Base-by-base conservation (phyloP, 2,797 vertebrate species). In the Kryptolebias ocellatus region DNA sequence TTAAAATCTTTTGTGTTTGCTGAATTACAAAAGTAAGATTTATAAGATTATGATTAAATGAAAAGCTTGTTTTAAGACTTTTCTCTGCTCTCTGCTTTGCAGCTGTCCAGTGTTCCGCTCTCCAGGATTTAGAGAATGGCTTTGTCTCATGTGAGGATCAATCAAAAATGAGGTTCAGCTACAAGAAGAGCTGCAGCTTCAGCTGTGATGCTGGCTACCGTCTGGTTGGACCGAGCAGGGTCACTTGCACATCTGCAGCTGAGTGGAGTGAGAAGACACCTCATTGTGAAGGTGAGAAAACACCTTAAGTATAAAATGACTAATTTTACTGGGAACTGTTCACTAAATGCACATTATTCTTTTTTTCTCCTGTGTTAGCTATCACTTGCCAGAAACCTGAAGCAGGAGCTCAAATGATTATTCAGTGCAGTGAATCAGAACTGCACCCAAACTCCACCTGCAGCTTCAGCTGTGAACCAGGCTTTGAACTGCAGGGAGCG, bases 161-260 rank as follows among this genome's bases (percentile, higher is more conserved):
- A 53, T 75, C 0, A 51, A 84, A 84, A 27, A 12, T 44, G 16
- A 64, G 7, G 28, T 91, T 91, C 64, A 87, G 84, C 55, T 94
- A 92, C 34, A 86, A 58, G 31, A 91, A 88, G 37, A 83, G 46
- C 39, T 96, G 95, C 75, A 85, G 9, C 28, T 95, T 95, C 85
- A 90, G 62, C 67, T 96, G 95, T 17, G 3, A 37, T 0, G 57
- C 86, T 2, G 93, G 95, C 2, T 93, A 92, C 58, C 16, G 2
- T 0, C 46, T 95, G 69, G 76, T 81, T n/a, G 95, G 95, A 0
- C 53, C 73, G 0, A 75, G 64, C 50, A 29, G 18, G 0, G 29
- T 91, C 51, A 87, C 79, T 1, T 95, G 95, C 71, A 90, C 90
- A 12, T 84, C 92, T 24, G 78, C 89, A 0, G 93, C 92, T 9